Evolutionary conservation across 2,888 invertebrate genomes (phyloP).

Genomic region (Euplagia quadripunctaria): DNA sequence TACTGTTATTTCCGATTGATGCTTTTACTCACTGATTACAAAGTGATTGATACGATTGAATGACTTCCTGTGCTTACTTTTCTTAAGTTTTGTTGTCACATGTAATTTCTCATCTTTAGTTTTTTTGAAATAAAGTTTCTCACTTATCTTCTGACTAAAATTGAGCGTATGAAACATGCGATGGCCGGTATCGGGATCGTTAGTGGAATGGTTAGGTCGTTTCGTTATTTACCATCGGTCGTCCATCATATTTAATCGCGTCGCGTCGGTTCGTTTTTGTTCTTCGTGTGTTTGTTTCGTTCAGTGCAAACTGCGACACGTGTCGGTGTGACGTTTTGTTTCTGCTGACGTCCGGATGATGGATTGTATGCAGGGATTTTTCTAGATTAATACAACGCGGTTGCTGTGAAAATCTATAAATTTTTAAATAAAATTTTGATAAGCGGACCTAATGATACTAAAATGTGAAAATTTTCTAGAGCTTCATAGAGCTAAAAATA

Average conservation of each 20-base stretch:
- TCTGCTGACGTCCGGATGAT: constrained; percentile 64
- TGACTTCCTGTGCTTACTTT: constrained; percentile 39
- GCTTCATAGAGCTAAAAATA: neutral
- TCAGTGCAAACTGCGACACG: constrained; percentile 65
- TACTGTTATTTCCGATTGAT: constrained; percentile 66
- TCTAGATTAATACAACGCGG: constrained; percentile 42
- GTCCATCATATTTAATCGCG: constrained; percentile 82
- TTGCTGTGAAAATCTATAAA: neutral
- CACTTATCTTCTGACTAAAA: constrained; percentile 71
- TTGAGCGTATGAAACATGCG: constrained; percentile 68
- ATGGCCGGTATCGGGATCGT: constrained; percentile 70
- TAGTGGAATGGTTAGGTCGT: constrained; percentile 76
- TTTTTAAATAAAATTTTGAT: neutral
- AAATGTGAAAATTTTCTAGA: neutral
- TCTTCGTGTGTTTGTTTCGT: constrained; percentile 56
- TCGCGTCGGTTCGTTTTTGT: constrained; percentile 65
- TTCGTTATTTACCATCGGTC: constrained; percentile 72
- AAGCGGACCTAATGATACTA: neutral
- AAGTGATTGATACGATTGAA: constrained; percentile 66
- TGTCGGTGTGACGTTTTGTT: constrained; percentile 68
- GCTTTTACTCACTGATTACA: constrained; percentile 64
- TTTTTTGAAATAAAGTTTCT: constrained; percentile 51
- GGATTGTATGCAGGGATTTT: constrained; percentile 60
- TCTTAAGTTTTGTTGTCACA: constrained; percentile 32
- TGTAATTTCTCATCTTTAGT: constrained; percentile 25